Evolutionary conservation across 2,888 invertebrate species (phyloP).

Genomic region (Melanophora roralis): DNA sequence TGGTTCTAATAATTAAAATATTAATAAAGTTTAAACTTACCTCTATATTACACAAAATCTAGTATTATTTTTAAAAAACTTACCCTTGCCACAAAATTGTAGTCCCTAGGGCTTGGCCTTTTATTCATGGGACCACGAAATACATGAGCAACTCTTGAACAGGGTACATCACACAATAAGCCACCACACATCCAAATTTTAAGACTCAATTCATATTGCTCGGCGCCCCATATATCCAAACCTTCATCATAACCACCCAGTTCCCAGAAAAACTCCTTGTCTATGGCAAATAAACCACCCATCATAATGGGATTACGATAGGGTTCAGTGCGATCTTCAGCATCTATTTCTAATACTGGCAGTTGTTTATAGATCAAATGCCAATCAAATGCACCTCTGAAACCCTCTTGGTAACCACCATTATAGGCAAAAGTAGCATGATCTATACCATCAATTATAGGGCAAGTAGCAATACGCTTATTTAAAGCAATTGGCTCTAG

Average conservation of each 20-base stretch:
- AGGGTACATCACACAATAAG: constrained; percentile 92
- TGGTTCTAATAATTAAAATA: constrained; percentile 84
- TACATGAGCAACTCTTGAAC: constrained; percentile 94
- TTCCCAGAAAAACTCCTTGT: constrained; percentile 94
- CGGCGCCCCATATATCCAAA: constrained; percentile 97
- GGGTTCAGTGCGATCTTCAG: constrained; percentile 66
- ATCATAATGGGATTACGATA: constrained; percentile 94
- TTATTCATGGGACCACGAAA: constrained; percentile 81
- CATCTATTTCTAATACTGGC: constrained; percentile 79
- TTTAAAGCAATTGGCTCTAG: constrained; percentile 92
- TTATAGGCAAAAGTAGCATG: constrained; percentile 58
- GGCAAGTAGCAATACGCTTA: constrained; percentile 92
- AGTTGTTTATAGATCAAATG: constrained; percentile 81
- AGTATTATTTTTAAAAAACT: neutral
- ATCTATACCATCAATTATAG: constrained; percentile 82
- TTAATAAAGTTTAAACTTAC: neutral
- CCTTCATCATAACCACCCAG: constrained; percentile 95
- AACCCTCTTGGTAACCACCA: constrained; percentile 50
- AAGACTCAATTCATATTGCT: constrained; percentile 97
- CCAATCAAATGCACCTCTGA: constrained; percentile 63
- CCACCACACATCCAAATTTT: constrained; percentile 98
- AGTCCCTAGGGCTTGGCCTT: constrained; percentile 42
- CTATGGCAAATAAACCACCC: constrained; percentile 97
- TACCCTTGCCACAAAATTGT: constrained; percentile 60
- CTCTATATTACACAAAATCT: no score